Conservation (phyloP, 2,888 invertebrate species). For the Embidobia sp. region DNA sequence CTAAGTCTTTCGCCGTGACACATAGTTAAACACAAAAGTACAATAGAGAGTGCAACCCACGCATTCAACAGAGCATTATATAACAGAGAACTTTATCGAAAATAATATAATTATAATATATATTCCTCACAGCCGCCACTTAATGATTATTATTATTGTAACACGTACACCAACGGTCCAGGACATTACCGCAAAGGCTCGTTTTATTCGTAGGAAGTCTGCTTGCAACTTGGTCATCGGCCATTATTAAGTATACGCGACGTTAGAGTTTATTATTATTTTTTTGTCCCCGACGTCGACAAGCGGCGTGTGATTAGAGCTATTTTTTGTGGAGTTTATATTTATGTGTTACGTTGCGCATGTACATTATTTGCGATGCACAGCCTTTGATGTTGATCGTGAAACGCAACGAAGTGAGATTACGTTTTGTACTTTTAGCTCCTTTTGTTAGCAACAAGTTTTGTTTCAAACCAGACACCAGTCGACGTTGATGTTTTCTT, state of each 20-base stretch:
- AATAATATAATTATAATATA: conserved; percentile 44
- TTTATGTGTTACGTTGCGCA: conserved; percentile 68
- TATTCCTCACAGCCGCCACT: not conserved
- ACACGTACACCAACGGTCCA: conserved; percentile 2
- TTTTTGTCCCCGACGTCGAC: conserved; percentile 3
- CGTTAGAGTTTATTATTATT: conserved; percentile 48
- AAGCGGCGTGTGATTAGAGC: conserved; percentile 56
- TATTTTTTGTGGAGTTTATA: conserved; percentile 68
- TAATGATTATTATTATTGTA: not conserved
- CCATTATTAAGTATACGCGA: conserved; percentile 54
- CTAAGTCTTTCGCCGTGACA: conserved; percentile 4
- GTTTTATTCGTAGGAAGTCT: conserved; percentile 60
- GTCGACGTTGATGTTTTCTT: conserved; percentile 67
- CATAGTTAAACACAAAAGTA: conserved; percentile 36
- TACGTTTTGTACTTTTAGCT: conserved; percentile 74
- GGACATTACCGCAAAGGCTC: conserved; percentile 19
- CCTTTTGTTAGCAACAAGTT: conserved; percentile 82
- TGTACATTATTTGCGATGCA: conserved; percentile 68
- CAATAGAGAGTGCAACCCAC: conserved; percentile 45
- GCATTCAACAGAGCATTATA: conserved; percentile 45
- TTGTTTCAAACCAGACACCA: conserved; percentile 82
- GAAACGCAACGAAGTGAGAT: conserved; percentile 67
- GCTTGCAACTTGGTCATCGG: conserved; percentile 27
- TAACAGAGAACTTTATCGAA: conserved; percentile 48
- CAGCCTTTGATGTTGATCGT: conserved; percentile 58